Percentiles rank a stretch among this genome's conserved stretches.
Conservation (phyloP, 2,888 invertebrate species). For the Myopa testacea region DNA sequence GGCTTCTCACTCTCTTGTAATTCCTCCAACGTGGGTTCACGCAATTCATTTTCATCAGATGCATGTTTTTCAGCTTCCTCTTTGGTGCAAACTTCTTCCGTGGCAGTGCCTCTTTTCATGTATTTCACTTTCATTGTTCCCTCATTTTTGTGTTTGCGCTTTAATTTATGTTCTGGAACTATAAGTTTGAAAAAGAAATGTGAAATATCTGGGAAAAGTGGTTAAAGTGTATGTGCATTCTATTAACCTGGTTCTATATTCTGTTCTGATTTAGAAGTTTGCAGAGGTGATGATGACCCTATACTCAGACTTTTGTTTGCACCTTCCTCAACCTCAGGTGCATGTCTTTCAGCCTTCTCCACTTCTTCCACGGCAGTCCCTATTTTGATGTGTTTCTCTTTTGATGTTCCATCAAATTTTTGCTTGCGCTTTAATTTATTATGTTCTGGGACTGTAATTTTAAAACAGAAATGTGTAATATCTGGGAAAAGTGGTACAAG, state of each 20-base stretch:
- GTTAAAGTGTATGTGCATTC: not conserved
- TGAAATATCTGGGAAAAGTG: not conserved
- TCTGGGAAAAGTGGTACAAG: not conserved
- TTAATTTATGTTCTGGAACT: conserved; percentile 46
- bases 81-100: not conserved
- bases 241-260: too few relatives aligned
- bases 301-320: conserved; percentile 61
- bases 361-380: not conserved
- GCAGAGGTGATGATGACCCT: conserved; percentile 42
- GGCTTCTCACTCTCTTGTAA: conserved; percentile 62
- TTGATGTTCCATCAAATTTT: conserved; percentile 38
- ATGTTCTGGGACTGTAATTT: not conserved
- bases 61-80: conserved; percentile 3
- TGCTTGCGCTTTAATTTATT: conserved; percentile 49
- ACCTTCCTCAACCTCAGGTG: conserved; percentile 57
- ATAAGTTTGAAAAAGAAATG: not conserved
- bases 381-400: conserved; percentile 49
- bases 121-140: conserved; percentile 44
- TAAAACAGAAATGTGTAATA: not conserved
- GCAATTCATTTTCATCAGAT: conserved; percentile 55
- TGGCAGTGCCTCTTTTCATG: conserved; percentile 43
- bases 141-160: conserved; percentile 48
- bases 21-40: conserved; percentile 62
- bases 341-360: not conserved
- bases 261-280: too few relatives aligned